Conservation (phyloP, 1,140 invertebrate genomes). For the Diachasmimorpha longicaudata region DNA sequence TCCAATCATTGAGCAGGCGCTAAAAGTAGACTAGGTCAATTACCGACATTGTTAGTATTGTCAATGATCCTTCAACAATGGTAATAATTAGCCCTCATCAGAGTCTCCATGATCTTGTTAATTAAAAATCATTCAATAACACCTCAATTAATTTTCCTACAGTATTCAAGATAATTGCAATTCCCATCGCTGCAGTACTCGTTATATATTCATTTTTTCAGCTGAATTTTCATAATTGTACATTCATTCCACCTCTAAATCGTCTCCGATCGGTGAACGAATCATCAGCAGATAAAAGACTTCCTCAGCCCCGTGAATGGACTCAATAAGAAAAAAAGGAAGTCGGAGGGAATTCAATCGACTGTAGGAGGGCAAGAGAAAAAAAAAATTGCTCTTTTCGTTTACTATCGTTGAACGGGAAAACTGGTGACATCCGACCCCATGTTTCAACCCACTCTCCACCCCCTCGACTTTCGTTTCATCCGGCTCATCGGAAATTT, state of each 20-base stretch:
- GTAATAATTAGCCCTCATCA: no score
- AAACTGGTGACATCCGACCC: slow-evolving; percentile 8
- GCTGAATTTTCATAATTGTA: neutral
- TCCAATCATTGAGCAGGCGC: no score
- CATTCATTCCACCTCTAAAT: neutral
- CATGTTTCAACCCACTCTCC: neutral
- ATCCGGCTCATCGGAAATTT: slow-evolving; percentile 8
- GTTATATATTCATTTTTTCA: neutral
- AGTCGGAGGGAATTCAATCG: slow-evolving; percentile 6
- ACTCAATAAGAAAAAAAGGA: neutral
- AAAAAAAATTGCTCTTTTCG: slow-evolving; percentile 9
- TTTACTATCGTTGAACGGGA: neutral
- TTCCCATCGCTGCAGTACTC: neutral
- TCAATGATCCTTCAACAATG: no score
- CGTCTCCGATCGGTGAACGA: neutral
- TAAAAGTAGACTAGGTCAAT: no score
- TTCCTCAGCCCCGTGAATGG: neutral
- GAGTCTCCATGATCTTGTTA: no score
- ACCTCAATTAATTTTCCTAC: no score
- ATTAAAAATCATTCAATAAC: no score
- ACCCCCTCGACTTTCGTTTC: neutral
- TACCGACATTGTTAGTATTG: no score
- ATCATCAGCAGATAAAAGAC: slow-evolving; percentile 1
- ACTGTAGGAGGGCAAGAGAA: neutral
- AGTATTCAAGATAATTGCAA: neutral